Evolutionary conservation across 2,113 vertebrate species (phyloP), one percentile per base, ranked within the genome.

Genomic region (Zosterops japonicus): DNA sequence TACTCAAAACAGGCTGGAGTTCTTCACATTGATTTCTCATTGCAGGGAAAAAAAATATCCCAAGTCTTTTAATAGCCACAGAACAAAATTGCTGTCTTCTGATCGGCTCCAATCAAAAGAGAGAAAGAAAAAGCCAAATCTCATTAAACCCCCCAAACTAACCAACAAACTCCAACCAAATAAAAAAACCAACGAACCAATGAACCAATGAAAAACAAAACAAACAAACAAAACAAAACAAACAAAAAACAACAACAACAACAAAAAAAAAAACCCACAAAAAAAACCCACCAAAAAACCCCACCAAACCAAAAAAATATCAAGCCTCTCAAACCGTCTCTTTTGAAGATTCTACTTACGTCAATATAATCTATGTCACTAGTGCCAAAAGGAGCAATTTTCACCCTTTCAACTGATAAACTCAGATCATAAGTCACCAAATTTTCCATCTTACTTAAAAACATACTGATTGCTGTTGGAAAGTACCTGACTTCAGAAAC

Each of bases 261-360:
- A n/a, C n/a, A 44, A 16, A 19, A 20, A 35, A 0, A 6, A 0
- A 5, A 8, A 24, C 21, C n/a, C n/a, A n/a, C n/a, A n/a, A n/a
- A n/a, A n/a, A n/a, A n/a, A n/a, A n/a, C n/a, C n/a, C n/a, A n/a
- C n/a, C n/a, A n/a, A n/a, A n/a, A n/a, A n/a, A n/a, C n/a, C n/a
- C n/a, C n/a, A n/a, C n/a, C 28, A 68, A 24, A 41, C 19, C 7
- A 44, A 56, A 56, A 39, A 56, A 5, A 4, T 13, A 44, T 17
- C 57, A 55, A 14, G 0, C 4, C 3, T 8, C 22, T 8, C 11
- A 57, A 75, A 39, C 11, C 6, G 44, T 4, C 29, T 88, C 33
- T 42, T 36, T 12, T 16, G 28, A 90, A 79, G 71, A 27, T 12
- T 65, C 19, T 23, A 57, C 27, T 55, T 41, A 52, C 36, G 35